Evolutionary conservation across 2,113 vertebrate genomes (phyloP).

Genomic region (Thamnaconus septentrionalis): DNA sequence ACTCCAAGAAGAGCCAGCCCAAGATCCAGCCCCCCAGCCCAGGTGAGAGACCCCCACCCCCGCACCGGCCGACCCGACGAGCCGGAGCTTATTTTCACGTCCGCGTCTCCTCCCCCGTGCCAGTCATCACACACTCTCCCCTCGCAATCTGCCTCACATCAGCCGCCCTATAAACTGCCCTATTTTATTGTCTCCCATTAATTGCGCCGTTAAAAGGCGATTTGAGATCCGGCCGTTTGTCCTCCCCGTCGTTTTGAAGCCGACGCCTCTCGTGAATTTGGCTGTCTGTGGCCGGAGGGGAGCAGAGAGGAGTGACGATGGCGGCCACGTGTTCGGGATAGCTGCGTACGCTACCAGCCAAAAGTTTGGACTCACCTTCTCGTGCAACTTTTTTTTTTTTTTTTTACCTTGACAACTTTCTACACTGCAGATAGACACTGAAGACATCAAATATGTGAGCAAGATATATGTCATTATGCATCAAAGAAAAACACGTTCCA

Average conservation of each 20-base stretch:
- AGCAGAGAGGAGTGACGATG: constrained; percentile 23
- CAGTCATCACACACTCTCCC: constrained; percentile 23
- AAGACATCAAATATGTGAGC: too few species aligned
- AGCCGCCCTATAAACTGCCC: constrained; percentile 35
- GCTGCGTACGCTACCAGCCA: constrained; percentile 2
- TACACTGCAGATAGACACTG: too few species aligned
- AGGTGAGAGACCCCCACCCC: constrained; percentile 75
- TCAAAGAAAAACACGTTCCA: too few species aligned
- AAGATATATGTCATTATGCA: too few species aligned
- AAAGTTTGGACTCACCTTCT: neutral
- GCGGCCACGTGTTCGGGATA: constrained; percentile 16
- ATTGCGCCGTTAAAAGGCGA: constrained; percentile 49
- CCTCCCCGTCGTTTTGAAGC: constrained; percentile 20
- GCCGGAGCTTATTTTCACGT: neutral
- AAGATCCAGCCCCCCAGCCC: constrained; percentile 98
- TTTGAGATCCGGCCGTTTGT: constrained; percentile 29
- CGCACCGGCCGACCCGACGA: neutral
- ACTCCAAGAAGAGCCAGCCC: constrained; percentile 94
- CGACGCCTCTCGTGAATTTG: constrained; percentile 38
- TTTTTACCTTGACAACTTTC: too few species aligned
- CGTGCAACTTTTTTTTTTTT: constrained; percentile 2
- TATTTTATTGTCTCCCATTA: constrained; percentile 56
- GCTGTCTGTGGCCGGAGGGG: constrained; percentile 21
- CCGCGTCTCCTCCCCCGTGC: constrained; percentile 1
- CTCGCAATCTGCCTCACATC: constrained; percentile 25